Evolutionary conservation across 2,113 vertebrate genomes (phyloP).

Genomic region (Campylomormyrus tamandua): DNA sequence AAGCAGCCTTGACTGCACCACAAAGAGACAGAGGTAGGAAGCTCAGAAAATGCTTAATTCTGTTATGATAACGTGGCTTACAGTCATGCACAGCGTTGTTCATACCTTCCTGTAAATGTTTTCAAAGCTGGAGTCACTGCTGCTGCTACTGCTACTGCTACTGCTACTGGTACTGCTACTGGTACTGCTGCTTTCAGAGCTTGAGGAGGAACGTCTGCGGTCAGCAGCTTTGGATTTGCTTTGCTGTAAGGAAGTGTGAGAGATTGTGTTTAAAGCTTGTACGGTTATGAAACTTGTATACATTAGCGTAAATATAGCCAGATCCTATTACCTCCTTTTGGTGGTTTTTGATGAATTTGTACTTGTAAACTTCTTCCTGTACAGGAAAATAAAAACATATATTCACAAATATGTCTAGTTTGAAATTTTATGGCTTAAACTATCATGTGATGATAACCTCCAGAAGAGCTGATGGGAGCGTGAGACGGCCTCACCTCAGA

Average conservation of each 20-base stretch:
- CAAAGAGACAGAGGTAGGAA: neutral
- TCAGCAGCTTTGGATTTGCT: neutral
- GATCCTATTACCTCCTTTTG: neutral
- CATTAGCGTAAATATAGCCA: neutral
- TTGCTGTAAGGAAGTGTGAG: neutral
- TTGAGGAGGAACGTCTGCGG: neutral
- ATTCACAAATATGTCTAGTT: neutral
- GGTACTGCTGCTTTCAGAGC: constrained; percentile 7
- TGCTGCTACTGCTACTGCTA: neutral
- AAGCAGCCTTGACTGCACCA: constrained; percentile 54
- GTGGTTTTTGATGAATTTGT: neutral
- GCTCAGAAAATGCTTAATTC: neutral
- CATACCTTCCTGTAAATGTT: constrained; percentile 41
- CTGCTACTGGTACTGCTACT: constrained; percentile 4
- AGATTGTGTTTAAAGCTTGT: neutral
- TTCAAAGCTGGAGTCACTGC: constrained; percentile 44
- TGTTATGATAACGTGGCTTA: neutral
- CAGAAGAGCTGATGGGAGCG: neutral
- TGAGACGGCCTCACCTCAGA: neutral
- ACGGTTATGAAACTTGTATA: neutral
- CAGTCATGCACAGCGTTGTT: neutral
- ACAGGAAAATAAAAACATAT: neutral
- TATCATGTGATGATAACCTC: neutral
- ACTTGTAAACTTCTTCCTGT: neutral
- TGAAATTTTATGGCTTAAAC: neutral